phyloP scores from a whole-genome alignment of 2,888 invertebrate genomes.

The Trichogramma dendrolimi region DNA sequence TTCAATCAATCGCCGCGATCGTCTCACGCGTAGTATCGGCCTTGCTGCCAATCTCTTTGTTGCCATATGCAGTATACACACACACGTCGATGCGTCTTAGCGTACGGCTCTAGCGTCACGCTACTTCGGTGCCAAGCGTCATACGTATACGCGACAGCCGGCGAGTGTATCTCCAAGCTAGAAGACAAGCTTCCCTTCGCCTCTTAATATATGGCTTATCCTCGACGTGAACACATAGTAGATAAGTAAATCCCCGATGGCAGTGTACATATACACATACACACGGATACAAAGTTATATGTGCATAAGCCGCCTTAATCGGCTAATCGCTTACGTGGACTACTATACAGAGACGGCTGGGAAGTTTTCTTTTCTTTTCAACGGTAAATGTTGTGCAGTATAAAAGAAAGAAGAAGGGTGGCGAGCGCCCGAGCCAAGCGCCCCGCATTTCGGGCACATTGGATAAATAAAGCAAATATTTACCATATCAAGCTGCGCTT shows the following conservation, averaged over 20 bases:
- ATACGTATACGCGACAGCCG: too few relatives aligned
- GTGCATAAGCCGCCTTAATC: constrained; percentile 33
- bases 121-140: too few relatives aligned
- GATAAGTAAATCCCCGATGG: constrained; percentile 29
- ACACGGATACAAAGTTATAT: constrained; percentile 13
- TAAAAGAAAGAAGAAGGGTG: not conserved
- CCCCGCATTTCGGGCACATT: not conserved
- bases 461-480: constrained; percentile 1
- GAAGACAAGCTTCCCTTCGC: too few relatives aligned
- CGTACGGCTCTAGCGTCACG: too few relatives aligned
- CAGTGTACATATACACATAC: constrained; percentile 27
- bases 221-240: not conserved
- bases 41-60: too few relatives aligned
- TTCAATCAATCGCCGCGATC: too few relatives aligned
- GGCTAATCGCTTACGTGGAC: constrained; percentile 31
- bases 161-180: too few relatives aligned
- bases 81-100: too few relatives aligned
- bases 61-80: too few relatives aligned
- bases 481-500: constrained; percentile 7
- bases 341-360: not conserved
- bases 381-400: not conserved
- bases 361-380: not conserved
- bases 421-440: not conserved
- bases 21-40: too few relatives aligned
- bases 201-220: too few relatives aligned